These are phyloP conservation scores for Liopterus haemorrhoidalis DNA, from an alignment of 2,888 invertebrate species.

Conservation along the genomic window DNA sequence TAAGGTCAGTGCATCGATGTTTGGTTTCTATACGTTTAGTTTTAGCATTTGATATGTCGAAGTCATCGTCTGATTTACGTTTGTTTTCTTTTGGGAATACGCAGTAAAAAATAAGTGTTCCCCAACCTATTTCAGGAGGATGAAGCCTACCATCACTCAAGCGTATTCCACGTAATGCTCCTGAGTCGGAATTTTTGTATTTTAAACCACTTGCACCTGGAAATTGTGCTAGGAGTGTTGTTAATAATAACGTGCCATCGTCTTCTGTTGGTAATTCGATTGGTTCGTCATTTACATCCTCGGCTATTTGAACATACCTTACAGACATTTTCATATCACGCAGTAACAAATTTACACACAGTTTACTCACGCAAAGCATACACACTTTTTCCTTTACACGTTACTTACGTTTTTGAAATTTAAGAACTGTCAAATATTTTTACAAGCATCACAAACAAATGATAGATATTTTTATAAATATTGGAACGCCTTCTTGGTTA, in stretches of 20 bases:
- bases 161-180: conserved; percentile 81
- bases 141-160: conserved; percentile 87
- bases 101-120: conserved; percentile 69
- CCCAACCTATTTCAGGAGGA: conserved; percentile 80
- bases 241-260: conserved; percentile 84
- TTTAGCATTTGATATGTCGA: conserved; percentile 90
- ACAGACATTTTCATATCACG: conserved; percentile 45
- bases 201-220: conserved; percentile 97
- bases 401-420: too few species aligned
- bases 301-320: conserved; percentile 82
- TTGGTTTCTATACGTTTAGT: conserved; percentile 91
- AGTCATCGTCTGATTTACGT: conserved; percentile 90
- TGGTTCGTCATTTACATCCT: conserved; percentile 92
- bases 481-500: too few species aligned
- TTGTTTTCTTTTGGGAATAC: conserved; percentile 91
- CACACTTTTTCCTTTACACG: too few species aligned
- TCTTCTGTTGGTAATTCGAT: conserved; percentile 96
- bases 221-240: conserved; percentile 95
- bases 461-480: too few species aligned
- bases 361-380: conserved; percentile 18
- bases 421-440: too few species aligned
- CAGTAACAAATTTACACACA: too few species aligned
- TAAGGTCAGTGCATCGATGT: conserved; percentile 89
- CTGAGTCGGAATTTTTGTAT: conserved; percentile 88
- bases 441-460: too few species aligned